Conservation (phyloP, 2,797 vertebrate genomes). For the Muscicapa striata region DNA sequence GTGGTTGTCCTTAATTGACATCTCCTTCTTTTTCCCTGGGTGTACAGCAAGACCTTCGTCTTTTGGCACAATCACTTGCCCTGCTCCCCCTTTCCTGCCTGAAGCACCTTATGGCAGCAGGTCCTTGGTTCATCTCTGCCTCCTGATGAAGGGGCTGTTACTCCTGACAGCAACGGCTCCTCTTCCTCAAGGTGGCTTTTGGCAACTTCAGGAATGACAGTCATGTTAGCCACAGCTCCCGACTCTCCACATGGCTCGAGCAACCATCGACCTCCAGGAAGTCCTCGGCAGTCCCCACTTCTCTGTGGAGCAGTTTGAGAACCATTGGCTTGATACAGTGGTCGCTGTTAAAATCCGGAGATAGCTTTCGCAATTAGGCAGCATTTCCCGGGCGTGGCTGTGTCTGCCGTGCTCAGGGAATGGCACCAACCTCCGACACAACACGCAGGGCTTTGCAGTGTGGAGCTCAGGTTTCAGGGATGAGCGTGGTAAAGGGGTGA, state of each 20-base stretch:
- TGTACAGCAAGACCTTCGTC: conserved; percentile 8
- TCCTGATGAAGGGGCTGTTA: conserved; percentile 24
- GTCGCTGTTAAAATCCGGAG: conserved; percentile 11
- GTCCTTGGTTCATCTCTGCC: conserved; percentile 28
- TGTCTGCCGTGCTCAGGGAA: neutral
- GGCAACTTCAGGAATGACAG: conserved; percentile 38
- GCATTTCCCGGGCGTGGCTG: neutral
- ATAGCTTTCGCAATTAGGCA: neutral
- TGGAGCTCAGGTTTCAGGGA: neutral
- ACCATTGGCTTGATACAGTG: conserved; percentile 50
- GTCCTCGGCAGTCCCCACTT: neutral
- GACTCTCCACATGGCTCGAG: neutral
- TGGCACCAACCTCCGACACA: neutral
- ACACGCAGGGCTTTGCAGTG: conserved; percentile 10
- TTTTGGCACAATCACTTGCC: neutral
- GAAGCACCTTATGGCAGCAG: conserved; percentile 49
- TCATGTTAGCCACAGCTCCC: neutral
- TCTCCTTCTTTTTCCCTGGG: neutral
- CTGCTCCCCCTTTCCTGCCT: conserved; percentile 33
- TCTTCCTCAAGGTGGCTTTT: conserved; percentile 52
- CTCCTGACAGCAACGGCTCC: conserved; percentile 2
- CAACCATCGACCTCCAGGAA: conserved; percentile 19
- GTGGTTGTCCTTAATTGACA: neutral
- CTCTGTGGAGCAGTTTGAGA: conserved; percentile 61
- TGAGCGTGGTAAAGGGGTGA: neutral